phyloP scores from a whole-genome alignment of 2,797 vertebrate species.

The Apogon talboti region DNA sequence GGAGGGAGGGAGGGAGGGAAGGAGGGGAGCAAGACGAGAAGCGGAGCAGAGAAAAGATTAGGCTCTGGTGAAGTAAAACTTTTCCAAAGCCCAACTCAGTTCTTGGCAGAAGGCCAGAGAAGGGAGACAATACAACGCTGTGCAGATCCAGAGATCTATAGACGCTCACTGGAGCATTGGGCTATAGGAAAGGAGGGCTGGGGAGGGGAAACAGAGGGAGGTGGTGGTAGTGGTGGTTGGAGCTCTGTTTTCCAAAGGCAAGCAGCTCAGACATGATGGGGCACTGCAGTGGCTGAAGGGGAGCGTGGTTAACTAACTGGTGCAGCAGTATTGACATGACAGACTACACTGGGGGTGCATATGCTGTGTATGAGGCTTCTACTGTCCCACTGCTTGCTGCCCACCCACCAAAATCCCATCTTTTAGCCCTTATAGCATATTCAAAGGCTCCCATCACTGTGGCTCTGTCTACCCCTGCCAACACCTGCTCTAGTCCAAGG shows the following conservation, averaged over 20 bases:
- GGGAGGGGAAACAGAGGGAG: background rate
- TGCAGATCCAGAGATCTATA: slow-evolving; percentile 75
- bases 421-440: slow-evolving; percentile 10
- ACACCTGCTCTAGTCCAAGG: slow-evolving; percentile 67
- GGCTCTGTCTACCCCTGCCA: slow-evolving; percentile 33
- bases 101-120: slow-evolving; percentile 76
- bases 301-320: slow-evolving; percentile 33
- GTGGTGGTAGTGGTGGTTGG: background rate
- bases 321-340: slow-evolving; percentile 62
- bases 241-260: slow-evolving; percentile 52
- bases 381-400: slow-evolving; percentile 10
- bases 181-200: slow-evolving; percentile 64
- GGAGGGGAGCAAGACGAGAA: slow-evolving; percentile 63
- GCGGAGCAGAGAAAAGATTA: slow-evolving; percentile 70
- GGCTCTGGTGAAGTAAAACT: slow-evolving; percentile 74
- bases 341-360: slow-evolving; percentile 36
- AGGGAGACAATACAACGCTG: slow-evolving; percentile 77
- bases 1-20: slow-evolving; percentile 55
- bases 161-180: slow-evolving; percentile 80
- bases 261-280: slow-evolving; percentile 42
- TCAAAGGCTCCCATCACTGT: slow-evolving; percentile 23
- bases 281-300: slow-evolving; percentile 37
- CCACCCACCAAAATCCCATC: slow-evolving; percentile 1
- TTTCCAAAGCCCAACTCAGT: slow-evolving; percentile 72
- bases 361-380: background rate